A percentile compares a stretch with the other conserved stretches of the same genome.
These are phyloP conservation scores for Cryptocephalus moraei DNA, from an alignment of 2,888 invertebrate species.

Conservation along the genomic window DNA sequence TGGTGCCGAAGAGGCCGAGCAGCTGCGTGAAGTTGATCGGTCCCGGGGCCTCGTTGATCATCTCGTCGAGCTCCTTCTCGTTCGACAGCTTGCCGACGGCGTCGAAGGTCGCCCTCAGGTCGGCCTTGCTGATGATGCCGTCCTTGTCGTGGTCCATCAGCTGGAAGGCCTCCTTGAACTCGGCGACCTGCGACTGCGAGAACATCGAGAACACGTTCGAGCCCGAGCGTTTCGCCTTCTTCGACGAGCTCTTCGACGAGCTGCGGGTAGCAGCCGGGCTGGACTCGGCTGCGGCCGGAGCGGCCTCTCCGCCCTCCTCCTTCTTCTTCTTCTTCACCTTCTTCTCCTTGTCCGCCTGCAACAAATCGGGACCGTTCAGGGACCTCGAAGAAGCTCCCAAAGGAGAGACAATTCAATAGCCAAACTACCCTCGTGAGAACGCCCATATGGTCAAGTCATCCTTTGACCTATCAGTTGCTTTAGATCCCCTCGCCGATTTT, in stretches of 20 bases:
- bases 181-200: slow-evolving; percentile 81
- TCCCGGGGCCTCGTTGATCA: slow-evolving; percentile 74
- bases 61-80: slow-evolving; percentile 88
- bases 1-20: slow-evolving; percentile 81
- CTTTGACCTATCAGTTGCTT: too few relatives aligned
- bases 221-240: slow-evolving; percentile 78
- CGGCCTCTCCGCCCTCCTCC: slow-evolving; percentile 55
- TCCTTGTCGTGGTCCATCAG: slow-evolving; percentile 95
- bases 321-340: slow-evolving; percentile 84
- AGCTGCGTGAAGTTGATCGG: slow-evolving; percentile 94
- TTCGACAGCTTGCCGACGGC: slow-evolving; percentile 80
- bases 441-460: too few relatives aligned
- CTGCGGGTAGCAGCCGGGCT: slow-evolving; percentile 60
- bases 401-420: too few relatives aligned
- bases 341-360: slow-evolving; percentile 87
- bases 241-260: slow-evolving; percentile 73
- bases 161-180: slow-evolving; percentile 92
- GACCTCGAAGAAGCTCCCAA: too few relatives aligned
- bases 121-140: slow-evolving; percentile 62
- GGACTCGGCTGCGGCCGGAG: slow-evolving; percentile 57
- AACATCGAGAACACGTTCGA: slow-evolving; percentile 97
- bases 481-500: too few relatives aligned
- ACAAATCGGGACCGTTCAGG: not conserved
- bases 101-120: slow-evolving; percentile 86
- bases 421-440: too few relatives aligned